These are phyloP conservation scores for Struthidea cinerea DNA, from an alignment of 2,113 vertebrate species.

Conservation along the genomic window DNA sequence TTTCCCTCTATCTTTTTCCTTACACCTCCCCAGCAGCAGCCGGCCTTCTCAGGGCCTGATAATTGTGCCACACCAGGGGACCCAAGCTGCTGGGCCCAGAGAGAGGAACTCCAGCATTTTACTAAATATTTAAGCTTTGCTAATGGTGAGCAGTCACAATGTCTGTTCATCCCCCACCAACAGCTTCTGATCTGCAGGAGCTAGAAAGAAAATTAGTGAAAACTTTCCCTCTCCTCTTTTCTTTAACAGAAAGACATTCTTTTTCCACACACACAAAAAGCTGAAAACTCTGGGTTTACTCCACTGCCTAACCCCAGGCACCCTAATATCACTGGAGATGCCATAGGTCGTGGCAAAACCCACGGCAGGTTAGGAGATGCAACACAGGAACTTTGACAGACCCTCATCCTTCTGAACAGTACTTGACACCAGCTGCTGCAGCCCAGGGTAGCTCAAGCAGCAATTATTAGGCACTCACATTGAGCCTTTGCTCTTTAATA, in stretches of 20 bases:
- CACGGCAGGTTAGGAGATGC: rapidly evolving
- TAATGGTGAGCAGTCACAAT: not conserved
- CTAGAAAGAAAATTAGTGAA: not conserved
- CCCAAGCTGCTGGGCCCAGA: not conserved
- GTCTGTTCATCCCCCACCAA: not conserved
- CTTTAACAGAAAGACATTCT: not conserved
- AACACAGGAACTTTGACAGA: rapidly evolving
- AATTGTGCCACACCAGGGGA: not conserved
- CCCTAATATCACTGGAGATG: not conserved
- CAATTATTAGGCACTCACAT: not conserved
- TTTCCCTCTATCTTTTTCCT: not conserved
- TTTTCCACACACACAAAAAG: not conserved
- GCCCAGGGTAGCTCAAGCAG: not conserved
- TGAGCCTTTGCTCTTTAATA: not conserved
- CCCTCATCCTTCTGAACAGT: not conserved
- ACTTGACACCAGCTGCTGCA: not conserved
- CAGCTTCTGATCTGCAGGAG: not conserved
- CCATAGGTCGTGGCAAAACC: not conserved
- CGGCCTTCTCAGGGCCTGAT: not conserved
- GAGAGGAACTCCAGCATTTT: not conserved
- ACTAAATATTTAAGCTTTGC: not conserved
- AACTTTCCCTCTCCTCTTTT: not conserved
- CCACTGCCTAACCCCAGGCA: not conserved
- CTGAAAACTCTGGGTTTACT: not conserved
- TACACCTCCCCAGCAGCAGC: not conserved